Conservation (phyloP, 2,888 invertebrate species). For the Pristionchus fissidentatus region DNA sequence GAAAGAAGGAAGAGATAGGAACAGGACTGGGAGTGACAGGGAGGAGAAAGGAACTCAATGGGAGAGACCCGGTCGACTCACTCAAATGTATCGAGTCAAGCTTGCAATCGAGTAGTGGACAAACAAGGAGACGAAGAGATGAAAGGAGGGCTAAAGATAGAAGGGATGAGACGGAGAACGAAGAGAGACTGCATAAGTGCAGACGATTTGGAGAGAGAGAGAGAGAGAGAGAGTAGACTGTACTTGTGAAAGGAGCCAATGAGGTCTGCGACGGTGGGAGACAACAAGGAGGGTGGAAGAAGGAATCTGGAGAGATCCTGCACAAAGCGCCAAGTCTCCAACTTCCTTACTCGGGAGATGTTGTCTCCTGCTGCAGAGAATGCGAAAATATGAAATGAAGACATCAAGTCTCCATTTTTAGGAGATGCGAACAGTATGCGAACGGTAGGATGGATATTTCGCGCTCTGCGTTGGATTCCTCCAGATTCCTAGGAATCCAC, state of each 20-base stretch:
- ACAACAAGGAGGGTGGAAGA: not conserved
- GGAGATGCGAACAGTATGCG: too few relatives aligned
- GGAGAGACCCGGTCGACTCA: not conserved
- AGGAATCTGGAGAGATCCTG: not conserved
- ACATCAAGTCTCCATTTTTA: too few relatives aligned
- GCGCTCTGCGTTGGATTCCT: too few relatives aligned
- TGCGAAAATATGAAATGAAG: too few relatives aligned
- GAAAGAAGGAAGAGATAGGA: not conserved
- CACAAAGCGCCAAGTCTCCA: too few relatives aligned
- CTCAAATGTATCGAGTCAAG: constrained; percentile 11
- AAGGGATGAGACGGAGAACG: not conserved
- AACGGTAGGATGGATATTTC: too few relatives aligned
- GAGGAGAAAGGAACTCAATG: not conserved
- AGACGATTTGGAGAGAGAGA: not conserved
- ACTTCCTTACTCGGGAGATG: too few relatives aligned
- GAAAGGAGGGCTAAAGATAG: constrained; percentile 23
- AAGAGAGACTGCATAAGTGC: not conserved
- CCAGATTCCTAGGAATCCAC: too few relatives aligned
- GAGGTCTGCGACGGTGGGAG: not conserved
- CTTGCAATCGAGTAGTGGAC: constrained; percentile 38
- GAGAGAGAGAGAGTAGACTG: not conserved
- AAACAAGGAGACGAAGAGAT: constrained; percentile 10
- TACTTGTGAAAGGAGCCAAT: not conserved
- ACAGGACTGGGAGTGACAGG: not conserved
- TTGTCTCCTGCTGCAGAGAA: too few relatives aligned